Conservation (phyloP, 2,888 invertebrate species). For the Lumbricus terrestris region DNA sequence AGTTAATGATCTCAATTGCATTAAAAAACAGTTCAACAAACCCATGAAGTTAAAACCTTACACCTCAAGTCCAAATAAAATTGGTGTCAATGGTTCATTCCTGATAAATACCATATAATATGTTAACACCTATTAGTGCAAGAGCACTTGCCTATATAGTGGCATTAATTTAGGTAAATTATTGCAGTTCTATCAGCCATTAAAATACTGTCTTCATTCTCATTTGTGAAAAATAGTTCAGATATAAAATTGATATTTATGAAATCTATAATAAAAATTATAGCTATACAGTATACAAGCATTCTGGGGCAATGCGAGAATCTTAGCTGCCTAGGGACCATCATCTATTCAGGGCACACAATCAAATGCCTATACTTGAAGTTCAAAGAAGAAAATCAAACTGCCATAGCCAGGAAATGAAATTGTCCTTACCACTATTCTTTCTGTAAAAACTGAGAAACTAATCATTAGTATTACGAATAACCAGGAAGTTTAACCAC, state of each 20-base stretch:
- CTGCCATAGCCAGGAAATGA: not conserved
- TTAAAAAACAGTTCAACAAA: not conserved
- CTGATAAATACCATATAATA: too few species aligned
- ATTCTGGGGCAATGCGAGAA: not conserved
- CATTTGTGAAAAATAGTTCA: not conserved
- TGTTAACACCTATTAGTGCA: not conserved
- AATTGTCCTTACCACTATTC: not conserved
- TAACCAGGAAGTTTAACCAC: not conserved
- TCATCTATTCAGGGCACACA: not conserved
- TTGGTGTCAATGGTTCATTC: not conserved
- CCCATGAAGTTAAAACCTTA: not conserved
- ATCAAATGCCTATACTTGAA: not conserved
- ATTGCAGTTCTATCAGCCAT: conserved; percentile 3
- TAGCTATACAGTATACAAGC: too few species aligned
- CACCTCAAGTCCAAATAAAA: not conserved
- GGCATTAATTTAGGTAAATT: not conserved
- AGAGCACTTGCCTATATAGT: too few species aligned
- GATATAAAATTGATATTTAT: not conserved
- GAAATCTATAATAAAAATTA: not conserved
- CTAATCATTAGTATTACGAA: not conserved
- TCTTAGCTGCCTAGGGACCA: not conserved
- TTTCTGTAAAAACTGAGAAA: not conserved
- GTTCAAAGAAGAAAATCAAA: not conserved
- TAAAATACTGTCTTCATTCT: not conserved
- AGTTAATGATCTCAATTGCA: not conserved